Evolutionary conservation across 2,113 vertebrate genomes (phyloP).

Genomic region (Oryzias celebensis): DNA sequence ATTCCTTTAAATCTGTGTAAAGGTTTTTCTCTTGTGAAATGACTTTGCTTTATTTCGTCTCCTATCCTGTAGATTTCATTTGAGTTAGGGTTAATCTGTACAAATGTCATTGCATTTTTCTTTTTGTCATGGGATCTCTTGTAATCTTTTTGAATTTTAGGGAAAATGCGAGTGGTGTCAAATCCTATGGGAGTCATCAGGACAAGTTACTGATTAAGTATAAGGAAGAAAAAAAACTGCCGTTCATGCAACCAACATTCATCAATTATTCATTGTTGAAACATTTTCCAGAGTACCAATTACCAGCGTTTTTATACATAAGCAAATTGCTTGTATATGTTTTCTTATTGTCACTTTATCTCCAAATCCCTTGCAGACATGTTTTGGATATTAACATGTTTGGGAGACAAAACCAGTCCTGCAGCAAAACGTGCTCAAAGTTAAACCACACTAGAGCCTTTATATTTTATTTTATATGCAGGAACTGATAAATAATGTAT

Average conservation of each 20-base stretch:
- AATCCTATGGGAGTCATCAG: conserved; percentile 19
- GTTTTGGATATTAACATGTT: conserved; percentile 35
- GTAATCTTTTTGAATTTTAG: conserved; percentile 35
- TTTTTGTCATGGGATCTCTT: conserved; percentile 47
- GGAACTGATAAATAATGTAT: conserved; percentile 47
- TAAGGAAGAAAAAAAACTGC: conserved; percentile 44
- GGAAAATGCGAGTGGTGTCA: conserved; percentile 20
- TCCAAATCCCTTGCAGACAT: conserved; percentile 27
- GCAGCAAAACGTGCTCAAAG: conserved; percentile 10
- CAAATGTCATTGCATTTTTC: conserved; percentile 18
- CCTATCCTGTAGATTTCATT: too few relatives aligned
- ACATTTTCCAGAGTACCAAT: conserved; percentile 34
- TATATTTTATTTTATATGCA: conserved; percentile 35
- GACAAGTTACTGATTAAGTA: conserved; percentile 40
- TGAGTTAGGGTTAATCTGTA: too few relatives aligned
- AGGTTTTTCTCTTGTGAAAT: too few relatives aligned
- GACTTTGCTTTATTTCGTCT: too few relatives aligned
- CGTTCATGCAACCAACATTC: conserved; percentile 35
- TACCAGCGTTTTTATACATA: conserved; percentile 37
- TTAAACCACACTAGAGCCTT: conserved; percentile 19
- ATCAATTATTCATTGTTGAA: conserved; percentile 56
- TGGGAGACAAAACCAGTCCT: background rate
- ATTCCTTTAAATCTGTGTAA: too few relatives aligned
- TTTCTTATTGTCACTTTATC: conserved; percentile 27
- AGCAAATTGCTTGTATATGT: conserved; percentile 17